phyloP scores from a whole-genome alignment of 2,797 vertebrate species.

The Lacerta agilis region DNA sequence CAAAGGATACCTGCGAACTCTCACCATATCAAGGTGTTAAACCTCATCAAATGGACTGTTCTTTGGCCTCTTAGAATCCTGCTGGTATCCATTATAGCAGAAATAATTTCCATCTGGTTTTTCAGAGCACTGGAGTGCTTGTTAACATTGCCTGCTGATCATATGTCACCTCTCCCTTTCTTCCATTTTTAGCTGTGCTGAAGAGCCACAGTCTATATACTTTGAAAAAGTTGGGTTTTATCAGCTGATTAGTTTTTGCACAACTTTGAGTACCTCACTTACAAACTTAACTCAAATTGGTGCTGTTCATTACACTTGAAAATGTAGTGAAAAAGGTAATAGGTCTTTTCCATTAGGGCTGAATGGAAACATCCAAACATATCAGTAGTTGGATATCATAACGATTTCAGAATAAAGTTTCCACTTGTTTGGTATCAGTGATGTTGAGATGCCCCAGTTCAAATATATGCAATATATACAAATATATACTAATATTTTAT shows the following conservation, averaged over 20 bases:
- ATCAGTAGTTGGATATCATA: background rate
- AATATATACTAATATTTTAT: background rate
- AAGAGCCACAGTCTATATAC: conserved; percentile 6
- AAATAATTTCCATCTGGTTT: conserved; percentile 63
- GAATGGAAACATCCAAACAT: background rate
- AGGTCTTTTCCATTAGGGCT: background rate
- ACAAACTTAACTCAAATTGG: background rate
- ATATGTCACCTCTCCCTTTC: conserved; percentile 26
- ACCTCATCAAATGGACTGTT: conserved; percentile 57
- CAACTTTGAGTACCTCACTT: background rate
- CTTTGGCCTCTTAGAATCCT: conserved; percentile 53
- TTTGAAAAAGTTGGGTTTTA: conserved; percentile 2
- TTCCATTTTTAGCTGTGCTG: conserved; percentile 19
- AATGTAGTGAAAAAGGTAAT: background rate
- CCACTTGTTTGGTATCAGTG: background rate
- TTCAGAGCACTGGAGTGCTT: conserved; percentile 39
- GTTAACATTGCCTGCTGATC: conserved; percentile 42
- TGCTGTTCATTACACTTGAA: background rate
- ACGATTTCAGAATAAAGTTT: background rate
- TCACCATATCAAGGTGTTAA: conserved; percentile 38
- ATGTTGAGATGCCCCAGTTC: background rate
- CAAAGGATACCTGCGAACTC: conserved; percentile 59
- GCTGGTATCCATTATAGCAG: conserved; percentile 54
- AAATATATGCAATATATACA: background rate
- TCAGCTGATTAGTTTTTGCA: background rate